phyloP scores from a whole-genome alignment of 2,113 vertebrate genomes.

The Dendrocopos noguchii region DNA sequence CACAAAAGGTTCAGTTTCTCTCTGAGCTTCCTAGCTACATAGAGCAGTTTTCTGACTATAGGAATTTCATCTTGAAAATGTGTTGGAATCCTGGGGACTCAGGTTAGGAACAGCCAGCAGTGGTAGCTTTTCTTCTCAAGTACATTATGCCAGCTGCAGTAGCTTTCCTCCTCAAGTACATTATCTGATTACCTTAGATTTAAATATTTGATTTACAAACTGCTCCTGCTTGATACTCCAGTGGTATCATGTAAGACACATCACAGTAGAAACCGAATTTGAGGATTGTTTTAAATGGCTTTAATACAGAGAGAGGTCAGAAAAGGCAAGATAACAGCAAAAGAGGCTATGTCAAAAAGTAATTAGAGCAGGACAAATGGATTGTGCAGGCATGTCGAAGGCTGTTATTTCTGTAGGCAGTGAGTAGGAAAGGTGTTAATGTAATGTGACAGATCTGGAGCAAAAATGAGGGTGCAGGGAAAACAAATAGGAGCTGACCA shows the following conservation, averaged over 20 bases:
- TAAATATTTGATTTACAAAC: constrained; percentile 52
- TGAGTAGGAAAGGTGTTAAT: constrained; percentile 93
- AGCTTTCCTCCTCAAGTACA: background rate
- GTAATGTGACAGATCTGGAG: constrained; percentile 96
- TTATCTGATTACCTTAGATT: constrained; percentile 21
- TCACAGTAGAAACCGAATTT: background rate
- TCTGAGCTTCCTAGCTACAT: background rate
- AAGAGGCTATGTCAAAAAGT: constrained; percentile 83
- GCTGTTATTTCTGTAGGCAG: constrained; percentile 93
- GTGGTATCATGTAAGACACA: background rate
- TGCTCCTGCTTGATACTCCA: background rate
- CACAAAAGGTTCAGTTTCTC: background rate
- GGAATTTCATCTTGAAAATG: background rate
- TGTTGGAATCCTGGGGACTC: background rate
- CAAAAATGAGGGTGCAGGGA: constrained; percentile 88
- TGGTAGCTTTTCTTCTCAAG: background rate
- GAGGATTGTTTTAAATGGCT: constrained; percentile 66
- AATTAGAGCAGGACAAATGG: constrained; percentile 97
- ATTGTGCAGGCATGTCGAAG: constrained; percentile 88
- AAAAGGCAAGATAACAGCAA: constrained; percentile 68
- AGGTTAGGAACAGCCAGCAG: background rate
- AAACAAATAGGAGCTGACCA: constrained; percentile 76
- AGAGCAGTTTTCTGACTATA: background rate
- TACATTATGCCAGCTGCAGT: background rate
- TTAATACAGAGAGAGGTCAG: constrained; percentile 61